Conservation (phyloP, 2,113 vertebrate genomes). For the Hippocampus zosterae region DNA sequence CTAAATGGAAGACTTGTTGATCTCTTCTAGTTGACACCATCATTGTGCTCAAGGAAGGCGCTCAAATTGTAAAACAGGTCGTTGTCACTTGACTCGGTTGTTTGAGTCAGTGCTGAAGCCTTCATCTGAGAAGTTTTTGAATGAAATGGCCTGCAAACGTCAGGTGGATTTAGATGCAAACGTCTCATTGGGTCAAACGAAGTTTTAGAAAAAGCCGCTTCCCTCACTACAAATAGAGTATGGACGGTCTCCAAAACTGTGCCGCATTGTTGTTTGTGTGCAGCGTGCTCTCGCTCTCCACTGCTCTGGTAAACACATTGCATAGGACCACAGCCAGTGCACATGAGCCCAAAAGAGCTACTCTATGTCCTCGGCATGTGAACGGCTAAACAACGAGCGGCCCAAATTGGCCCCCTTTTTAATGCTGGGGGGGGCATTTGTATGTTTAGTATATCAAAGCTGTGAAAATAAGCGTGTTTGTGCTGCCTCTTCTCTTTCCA, state of each 20-base stretch:
- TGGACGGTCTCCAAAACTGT: constrained; percentile 56
- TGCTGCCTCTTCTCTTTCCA: constrained; percentile 66
- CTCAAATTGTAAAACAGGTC: constrained; percentile 14
- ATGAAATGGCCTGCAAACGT: neutral
- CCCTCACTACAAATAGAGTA: constrained; percentile 35
- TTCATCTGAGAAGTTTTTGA: constrained; percentile 8
- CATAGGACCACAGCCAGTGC: constrained; percentile 66
- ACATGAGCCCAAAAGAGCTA: constrained; percentile 62
- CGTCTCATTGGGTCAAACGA: neutral
- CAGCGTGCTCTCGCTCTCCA: constrained; percentile 50
- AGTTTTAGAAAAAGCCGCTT: constrained; percentile 1
- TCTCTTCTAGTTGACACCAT: constrained; percentile 50
- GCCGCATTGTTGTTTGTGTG: constrained; percentile 54
- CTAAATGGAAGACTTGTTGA: constrained; percentile 65
- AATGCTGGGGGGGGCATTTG: constrained; percentile 50
- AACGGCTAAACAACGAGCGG: constrained; percentile 50
- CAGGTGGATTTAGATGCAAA: neutral
- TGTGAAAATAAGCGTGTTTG: constrained; percentile 80
- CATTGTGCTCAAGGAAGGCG: constrained; percentile 33
- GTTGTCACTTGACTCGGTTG: neutral
- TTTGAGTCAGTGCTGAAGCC: neutral
- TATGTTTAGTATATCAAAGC: constrained; percentile 74
- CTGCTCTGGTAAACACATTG: constrained; percentile 66
- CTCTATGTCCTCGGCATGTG: constrained; percentile 56
- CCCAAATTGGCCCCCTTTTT: constrained; percentile 56